Conservation (phyloP, 1,140 invertebrate species). For the Cherax destructor region DNA sequence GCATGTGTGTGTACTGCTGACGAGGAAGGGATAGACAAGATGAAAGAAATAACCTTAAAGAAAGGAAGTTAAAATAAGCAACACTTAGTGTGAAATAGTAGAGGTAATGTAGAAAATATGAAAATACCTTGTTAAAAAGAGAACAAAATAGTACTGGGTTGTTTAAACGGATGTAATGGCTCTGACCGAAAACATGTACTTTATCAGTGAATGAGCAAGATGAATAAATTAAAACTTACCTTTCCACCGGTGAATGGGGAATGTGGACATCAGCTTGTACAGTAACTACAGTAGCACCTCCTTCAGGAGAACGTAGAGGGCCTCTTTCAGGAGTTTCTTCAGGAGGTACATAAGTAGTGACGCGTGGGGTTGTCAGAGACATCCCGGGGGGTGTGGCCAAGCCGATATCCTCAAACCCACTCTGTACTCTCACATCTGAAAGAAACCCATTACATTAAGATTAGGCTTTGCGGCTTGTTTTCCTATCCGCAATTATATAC, state of each 20-base stretch:
- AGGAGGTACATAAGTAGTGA: not conserved
- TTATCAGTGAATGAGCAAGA: too few relatives aligned
- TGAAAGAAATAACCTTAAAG: not conserved
- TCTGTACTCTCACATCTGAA: not conserved
- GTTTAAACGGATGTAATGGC: too few relatives aligned
- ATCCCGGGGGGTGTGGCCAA: not conserved
- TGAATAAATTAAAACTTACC: not conserved
- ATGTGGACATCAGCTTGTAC: slow-evolving; percentile 4
- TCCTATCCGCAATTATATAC: too few relatives aligned
- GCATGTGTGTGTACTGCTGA: too few relatives aligned
- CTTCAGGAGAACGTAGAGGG: not conserved
- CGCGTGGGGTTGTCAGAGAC: not conserved
- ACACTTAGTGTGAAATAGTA: not conserved
- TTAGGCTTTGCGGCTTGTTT: too few relatives aligned
- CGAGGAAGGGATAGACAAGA: too few relatives aligned
- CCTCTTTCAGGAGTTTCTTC: not conserved
- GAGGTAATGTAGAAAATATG: too few relatives aligned
- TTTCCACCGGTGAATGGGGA: not conserved
- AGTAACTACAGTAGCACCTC: not conserved
- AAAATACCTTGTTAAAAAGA: not conserved
- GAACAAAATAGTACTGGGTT: too few relatives aligned
- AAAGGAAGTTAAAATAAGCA: not conserved
- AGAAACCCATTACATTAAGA: not conserved
- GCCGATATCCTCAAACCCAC: not conserved
- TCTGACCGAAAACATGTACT: too few relatives aligned